Evolutionary conservation across 2,888 invertebrate species (phyloP), one percentile per base, ranked within the genome.

Genomic region (Aleiodes alternator): DNA sequence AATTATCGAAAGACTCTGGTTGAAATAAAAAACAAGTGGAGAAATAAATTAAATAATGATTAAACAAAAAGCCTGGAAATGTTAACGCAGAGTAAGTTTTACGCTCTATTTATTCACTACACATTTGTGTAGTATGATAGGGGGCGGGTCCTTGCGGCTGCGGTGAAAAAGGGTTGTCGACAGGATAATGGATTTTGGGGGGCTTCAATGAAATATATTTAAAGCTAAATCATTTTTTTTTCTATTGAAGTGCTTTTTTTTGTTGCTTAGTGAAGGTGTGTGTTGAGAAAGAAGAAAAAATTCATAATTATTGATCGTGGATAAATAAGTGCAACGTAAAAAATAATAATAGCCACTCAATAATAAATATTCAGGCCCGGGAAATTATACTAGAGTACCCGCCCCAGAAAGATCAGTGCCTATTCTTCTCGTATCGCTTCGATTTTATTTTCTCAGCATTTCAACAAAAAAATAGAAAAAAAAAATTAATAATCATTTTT

Each of bases 31-130:
- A 31, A 3, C 4, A 29, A 68, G 31, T 51, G 51, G 14, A 53
- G 14, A n/a, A 68, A 29, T 12, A 51, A n/a, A 29, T 31, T 12
- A n/a, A 31, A 51, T 14, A 31, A 68, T 51, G 31, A 51, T 68
- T 23, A 51, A 16, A 16, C 14, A 64, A 14, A 43, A 68, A 29
- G 23, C 48, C 14, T 12, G n/a, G 82, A 84, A 81, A 88, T 88
- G 88, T 84, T 88, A 83, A 86, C 88, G 83, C 87, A 87, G 84
- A 88, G 87, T 84, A 86, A 86, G 82, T 87, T 88, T 82, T 87
- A 88, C 83, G 88, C 88, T 82, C 88, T 88, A 79, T 88, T 88
- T 82, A 88, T 88, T 81, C 87, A 86, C 84, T 88, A 88, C 85
- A 88, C 87, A 57, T 88, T 88, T 78, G 88, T 87, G 83, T 88